phyloP scores from a whole-genome alignment of 64 coral and sea anemone species.

The Dendronephthya gigantea region DNA sequence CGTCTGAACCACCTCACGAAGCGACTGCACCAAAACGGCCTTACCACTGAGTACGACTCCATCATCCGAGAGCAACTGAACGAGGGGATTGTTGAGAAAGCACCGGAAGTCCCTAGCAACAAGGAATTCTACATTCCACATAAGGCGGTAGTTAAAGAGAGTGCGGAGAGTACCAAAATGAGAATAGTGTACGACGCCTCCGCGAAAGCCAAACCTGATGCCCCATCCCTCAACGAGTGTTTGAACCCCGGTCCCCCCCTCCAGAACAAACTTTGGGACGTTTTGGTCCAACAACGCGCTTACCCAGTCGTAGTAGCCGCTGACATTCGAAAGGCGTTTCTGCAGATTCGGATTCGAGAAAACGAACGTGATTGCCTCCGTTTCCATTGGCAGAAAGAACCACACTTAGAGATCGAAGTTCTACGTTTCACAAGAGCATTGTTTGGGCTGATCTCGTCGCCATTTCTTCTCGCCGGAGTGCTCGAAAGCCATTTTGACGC shows the following conservation, averaged over 20 bases:
- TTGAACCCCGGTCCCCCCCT: constrained; percentile 14
- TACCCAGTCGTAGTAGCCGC: constrained; percentile 5
- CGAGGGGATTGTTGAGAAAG: constrained; percentile 29
- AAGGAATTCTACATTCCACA: too few species aligned
- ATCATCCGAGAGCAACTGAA: constrained; percentile 36
- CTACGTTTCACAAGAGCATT: constrained; percentile 1
- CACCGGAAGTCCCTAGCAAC: too few species aligned
- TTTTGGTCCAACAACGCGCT: not conserved
- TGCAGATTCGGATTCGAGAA: constrained; percentile 18
- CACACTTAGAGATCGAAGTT: not conserved
- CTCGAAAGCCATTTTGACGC: not conserved
- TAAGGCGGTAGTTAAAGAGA: too few species aligned
- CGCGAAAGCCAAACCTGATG: constrained; percentile 11
- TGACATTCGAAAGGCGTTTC: constrained; percentile 4
- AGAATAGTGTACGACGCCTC: constrained; percentile 16
- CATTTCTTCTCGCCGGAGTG: not conserved
- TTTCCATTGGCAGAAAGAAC: constrained; percentile 9
- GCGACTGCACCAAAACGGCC: too few species aligned
- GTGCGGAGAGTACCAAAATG: not conserved
- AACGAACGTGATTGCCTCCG: not conserved
- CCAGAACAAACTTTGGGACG: constrained; percentile 22
- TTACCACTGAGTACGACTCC: too few species aligned
- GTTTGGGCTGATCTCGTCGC: not conserved
- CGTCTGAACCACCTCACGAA: too few species aligned
- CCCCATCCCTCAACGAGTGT: too few species aligned